Base-by-base conservation (phyloP, 2,888 invertebrate species). In the Cosmia pyralina region DNA sequence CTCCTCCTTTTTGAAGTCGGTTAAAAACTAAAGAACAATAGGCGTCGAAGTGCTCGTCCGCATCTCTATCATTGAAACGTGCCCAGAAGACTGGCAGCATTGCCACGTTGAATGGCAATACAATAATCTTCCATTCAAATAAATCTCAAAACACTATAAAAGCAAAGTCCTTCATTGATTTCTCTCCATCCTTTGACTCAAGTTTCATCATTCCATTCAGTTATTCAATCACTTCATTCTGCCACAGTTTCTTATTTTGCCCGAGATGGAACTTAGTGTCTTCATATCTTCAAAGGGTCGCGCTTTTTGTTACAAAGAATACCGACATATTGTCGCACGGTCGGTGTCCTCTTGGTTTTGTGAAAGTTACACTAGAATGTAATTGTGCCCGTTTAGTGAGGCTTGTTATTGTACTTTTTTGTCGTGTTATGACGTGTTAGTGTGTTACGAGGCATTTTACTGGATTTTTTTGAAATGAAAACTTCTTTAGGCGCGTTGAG, bases 281-380 rank as follows among this genome's bases (percentile, higher is more conserved):
- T 83, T 85, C 80, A 85, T 82, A 82, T 86, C 83, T 78, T 86
- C 82, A 83, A 82, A 85, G 78, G 69, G 72, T 60, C 77, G 68
- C 48, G 69, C 38, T 70, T 72, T 84, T 79, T 83, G 78, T 83
- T 34, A 79, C 80, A 87, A 85, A 86, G 72, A 78, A 79, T 71
- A 74, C 72, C 66, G 44, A 22, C 53, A 70, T 67, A 73, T 60
- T 65, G 72, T 76, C 65, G 53, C 75, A 76, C 67, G 28, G 2
- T 28, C 28, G 28, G 28, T 81, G 46, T 50, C 41, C 8, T 48
- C 22, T 44, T 55, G 62, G 70, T 78, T 81, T 69, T 62, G 63
- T 76, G 60, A 64, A 77, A 80, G 75, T 86, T 68, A 69, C 69
- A 50, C 55, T 53, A 60, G 63, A 70, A 80, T 75, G 57, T 85